These are phyloP conservation scores for Pangasius sanitwongsei DNA, from an alignment of 2,797 vertebrate species.

Conservation along the genomic window DNA sequence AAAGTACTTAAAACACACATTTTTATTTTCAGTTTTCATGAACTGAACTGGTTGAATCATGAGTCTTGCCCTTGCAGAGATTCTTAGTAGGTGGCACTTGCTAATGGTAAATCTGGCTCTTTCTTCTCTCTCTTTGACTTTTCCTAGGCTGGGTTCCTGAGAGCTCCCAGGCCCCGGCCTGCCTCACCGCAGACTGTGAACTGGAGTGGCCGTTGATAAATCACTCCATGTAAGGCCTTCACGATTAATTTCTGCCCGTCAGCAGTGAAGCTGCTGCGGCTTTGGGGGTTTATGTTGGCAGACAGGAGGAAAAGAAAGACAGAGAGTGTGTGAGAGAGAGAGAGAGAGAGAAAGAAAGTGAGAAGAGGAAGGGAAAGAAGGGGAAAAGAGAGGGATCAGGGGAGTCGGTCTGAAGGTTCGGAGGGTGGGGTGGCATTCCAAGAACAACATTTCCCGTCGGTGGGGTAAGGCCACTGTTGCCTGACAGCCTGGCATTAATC, in stretches of 20 bases:
- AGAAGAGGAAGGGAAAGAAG: slow-evolving; percentile 16
- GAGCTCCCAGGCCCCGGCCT: slow-evolving; percentile 47
- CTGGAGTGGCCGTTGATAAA: slow-evolving; percentile 60
- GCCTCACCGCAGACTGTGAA: slow-evolving; percentile 51
- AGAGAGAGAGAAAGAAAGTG: not conserved
- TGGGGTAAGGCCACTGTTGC: slow-evolving; percentile 53
- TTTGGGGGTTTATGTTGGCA: slow-evolving; percentile 61
- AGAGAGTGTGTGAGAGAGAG: slow-evolving; percentile 9
- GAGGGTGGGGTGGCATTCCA: slow-evolving; percentile 50
- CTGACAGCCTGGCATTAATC: slow-evolving; percentile 59
- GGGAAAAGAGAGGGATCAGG: slow-evolving; percentile 12
- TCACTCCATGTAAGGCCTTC: slow-evolving; percentile 58
- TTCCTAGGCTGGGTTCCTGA: slow-evolving; percentile 40
- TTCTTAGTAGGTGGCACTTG: slow-evolving; percentile 32
- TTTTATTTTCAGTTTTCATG: slow-evolving; percentile 27
- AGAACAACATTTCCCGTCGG: slow-evolving; percentile 59
- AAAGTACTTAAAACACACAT: slow-evolving; percentile 12
- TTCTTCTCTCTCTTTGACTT: slow-evolving; percentile 21
- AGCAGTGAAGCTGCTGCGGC: slow-evolving; percentile 57
- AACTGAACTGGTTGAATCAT: slow-evolving; percentile 17
- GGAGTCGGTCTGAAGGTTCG: slow-evolving; percentile 40
- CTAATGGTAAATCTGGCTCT: slow-evolving; percentile 20
- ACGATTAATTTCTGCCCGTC: slow-evolving; percentile 61
- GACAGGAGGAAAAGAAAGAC: slow-evolving; percentile 26
- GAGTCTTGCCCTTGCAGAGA: slow-evolving; percentile 12